phyloP scores from a whole-genome alignment of 2,113 vertebrate species.

The Canis aureus region DNA sequence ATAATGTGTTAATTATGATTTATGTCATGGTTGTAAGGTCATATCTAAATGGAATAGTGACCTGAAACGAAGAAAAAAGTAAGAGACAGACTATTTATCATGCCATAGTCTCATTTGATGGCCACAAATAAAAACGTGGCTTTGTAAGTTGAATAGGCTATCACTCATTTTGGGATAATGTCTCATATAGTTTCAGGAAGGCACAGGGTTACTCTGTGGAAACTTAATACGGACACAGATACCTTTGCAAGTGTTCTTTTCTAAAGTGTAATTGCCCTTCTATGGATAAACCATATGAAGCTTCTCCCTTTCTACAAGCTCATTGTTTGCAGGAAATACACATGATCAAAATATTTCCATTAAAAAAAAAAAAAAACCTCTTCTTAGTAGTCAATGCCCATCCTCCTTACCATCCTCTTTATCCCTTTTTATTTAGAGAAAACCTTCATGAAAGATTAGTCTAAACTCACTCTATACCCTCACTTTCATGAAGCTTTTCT shows the following conservation, averaged over 20 bases:
- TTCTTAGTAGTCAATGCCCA: background rate
- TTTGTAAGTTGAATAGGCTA: background rate
- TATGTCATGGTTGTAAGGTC: background rate
- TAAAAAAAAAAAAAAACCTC: background rate
- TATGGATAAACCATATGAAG: background rate
- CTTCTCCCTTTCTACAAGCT: background rate
- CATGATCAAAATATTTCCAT: conserved; percentile 9
- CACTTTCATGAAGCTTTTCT: background rate
- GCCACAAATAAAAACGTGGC: background rate
- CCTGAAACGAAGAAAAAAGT: background rate
- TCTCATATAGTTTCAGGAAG: background rate
- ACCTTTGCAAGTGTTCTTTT: background rate
- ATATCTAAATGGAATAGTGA: conserved; percentile 36
- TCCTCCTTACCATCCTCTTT: background rate
- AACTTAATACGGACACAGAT: background rate
- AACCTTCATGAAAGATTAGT: background rate
- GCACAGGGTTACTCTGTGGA: background rate
- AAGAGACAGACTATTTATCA: conserved; percentile 31
- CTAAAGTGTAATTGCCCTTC: background rate
- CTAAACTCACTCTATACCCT: background rate
- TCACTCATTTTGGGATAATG: background rate
- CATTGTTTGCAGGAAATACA: conserved; percentile 23
- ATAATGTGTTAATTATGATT: conserved; percentile 30
- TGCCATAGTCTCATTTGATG: background rate
- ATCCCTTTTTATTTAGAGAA: background rate